Evolutionary conservation across 2,888 invertebrate genomes (phyloP).

Genomic region (Lissonota sp.): DNA sequence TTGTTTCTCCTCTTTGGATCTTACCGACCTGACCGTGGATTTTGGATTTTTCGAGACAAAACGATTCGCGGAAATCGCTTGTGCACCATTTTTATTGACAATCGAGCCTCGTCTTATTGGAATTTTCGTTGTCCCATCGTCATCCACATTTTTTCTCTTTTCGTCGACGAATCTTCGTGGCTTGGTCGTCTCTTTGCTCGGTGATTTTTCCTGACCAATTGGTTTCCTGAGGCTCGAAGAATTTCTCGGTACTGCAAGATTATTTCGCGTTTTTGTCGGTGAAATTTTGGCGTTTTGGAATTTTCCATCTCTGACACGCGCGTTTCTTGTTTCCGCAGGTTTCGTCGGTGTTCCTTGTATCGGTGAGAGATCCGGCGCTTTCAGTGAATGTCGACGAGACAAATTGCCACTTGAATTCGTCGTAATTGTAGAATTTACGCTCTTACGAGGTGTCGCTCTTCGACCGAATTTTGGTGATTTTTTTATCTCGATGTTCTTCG

Average conservation of each 20-base stretch:
- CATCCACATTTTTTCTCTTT: slow-evolving; percentile 33
- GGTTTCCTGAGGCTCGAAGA: slow-evolving; percentile 46
- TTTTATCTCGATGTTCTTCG: slow-evolving; percentile 68
- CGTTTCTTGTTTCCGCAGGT: slow-evolving; percentile 49
- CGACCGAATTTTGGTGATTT: slow-evolving; percentile 76
- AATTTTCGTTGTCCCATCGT: slow-evolving; percentile 79
- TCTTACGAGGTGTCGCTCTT: slow-evolving; percentile 66
- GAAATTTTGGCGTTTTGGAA: slow-evolving; percentile 65
- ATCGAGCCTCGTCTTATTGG: slow-evolving; percentile 74
- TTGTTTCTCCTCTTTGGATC: slow-evolving; percentile 53
- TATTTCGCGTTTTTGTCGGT: slow-evolving; percentile 49
- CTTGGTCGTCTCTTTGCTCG: slow-evolving; percentile 24
- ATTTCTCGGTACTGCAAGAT: slow-evolving; percentile 64
- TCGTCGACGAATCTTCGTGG: slow-evolving; percentile 50
- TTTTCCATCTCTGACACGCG: slow-evolving; percentile 56
- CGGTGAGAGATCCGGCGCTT: slow-evolving; percentile 74
- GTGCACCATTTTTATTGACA: slow-evolving; percentile 62
- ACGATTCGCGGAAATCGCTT: slow-evolving; percentile 46
- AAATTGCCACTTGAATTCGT: slow-evolving; percentile 4
- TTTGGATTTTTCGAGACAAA: slow-evolving; percentile 50
- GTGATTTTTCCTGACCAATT: slow-evolving; percentile 48
- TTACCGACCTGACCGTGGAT: slow-evolving; percentile 45
- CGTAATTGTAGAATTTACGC: slow-evolving; percentile 28
- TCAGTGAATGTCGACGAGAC: slow-evolving; percentile 60
- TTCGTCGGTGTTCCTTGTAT: slow-evolving; percentile 80